phyloP scores from a whole-genome alignment of 2,113 vertebrate species.

The Pedetes capensis region DNA sequence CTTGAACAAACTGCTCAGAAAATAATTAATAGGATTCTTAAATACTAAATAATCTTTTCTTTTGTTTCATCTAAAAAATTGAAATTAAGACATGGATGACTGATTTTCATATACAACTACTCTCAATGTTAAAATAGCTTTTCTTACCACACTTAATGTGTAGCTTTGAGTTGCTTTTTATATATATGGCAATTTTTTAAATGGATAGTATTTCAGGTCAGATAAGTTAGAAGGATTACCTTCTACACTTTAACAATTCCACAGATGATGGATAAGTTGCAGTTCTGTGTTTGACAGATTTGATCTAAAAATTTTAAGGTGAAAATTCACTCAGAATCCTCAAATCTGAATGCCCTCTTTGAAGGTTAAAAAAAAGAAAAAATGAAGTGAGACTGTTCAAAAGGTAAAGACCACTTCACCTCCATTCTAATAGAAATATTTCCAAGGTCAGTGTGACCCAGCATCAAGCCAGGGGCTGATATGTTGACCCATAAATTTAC shows the following conservation, averaged over 20 bases:
- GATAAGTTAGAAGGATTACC: background rate
- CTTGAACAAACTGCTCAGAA: background rate
- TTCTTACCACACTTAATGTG: background rate
- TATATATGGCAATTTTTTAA: background rate
- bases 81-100: constrained; percentile 17
- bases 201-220: background rate
- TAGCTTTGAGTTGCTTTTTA: background rate
- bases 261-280: background rate
- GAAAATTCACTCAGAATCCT: background rate
- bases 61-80: constrained; percentile 8
- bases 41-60: background rate
- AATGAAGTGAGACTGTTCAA: background rate
- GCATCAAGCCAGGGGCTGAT: background rate
- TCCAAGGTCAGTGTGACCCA: background rate
- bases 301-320: constrained; percentile 37
- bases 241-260: background rate
- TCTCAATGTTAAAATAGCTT: background rate
- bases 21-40: constrained; percentile 17
- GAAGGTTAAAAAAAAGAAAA: background rate
- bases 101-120: background rate
- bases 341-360: background rate
- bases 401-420: background rate
- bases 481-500: background rate
- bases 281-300: background rate
- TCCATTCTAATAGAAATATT: background rate